Evolutionary conservation across 2,888 invertebrate species (phyloP).

Genomic region (Ditula angustiorana): DNA sequence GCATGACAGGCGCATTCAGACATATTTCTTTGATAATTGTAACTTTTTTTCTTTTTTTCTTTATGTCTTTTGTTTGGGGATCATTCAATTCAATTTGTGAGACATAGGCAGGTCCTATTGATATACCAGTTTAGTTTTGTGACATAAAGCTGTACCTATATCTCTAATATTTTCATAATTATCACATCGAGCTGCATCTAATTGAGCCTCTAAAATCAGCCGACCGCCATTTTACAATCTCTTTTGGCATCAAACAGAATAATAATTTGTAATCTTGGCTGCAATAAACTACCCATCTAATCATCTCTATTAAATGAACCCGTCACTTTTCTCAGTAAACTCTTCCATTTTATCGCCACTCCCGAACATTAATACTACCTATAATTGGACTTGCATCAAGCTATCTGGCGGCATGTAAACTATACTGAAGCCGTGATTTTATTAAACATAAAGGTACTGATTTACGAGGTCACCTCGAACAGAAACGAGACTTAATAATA

Average conservation of each 20-base stretch:
- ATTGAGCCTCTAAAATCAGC: neutral
- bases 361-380: neutral
- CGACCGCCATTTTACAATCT: neutral
- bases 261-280: neutral
- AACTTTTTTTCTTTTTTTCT: no score
- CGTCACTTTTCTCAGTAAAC: neutral
- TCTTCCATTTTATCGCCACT: neutral
- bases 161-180: no score
- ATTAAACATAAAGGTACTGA: slow-evolving; percentile 3
- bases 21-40: no score
- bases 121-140: no score
- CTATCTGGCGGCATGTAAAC: neutral
- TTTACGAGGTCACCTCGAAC: slow-evolving; percentile 19
- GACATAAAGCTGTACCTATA: no score
- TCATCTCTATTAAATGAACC: neutral
- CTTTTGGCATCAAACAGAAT: slow-evolving; percentile 1
- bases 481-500: neutral
- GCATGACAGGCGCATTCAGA: no score
- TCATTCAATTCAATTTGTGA: no score
- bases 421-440: neutral
- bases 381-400: slow-evolving; percentile 4
- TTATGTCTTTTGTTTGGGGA: no score
- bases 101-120: no score
- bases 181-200: neutral
- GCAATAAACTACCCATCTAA: neutral